A percentile compares a stretch with the other conserved stretches of the same genome.
phyloP scores from a whole-genome alignment of 64 coral and sea anemone genomes.

The Dendronephthya gigantea region DNA sequence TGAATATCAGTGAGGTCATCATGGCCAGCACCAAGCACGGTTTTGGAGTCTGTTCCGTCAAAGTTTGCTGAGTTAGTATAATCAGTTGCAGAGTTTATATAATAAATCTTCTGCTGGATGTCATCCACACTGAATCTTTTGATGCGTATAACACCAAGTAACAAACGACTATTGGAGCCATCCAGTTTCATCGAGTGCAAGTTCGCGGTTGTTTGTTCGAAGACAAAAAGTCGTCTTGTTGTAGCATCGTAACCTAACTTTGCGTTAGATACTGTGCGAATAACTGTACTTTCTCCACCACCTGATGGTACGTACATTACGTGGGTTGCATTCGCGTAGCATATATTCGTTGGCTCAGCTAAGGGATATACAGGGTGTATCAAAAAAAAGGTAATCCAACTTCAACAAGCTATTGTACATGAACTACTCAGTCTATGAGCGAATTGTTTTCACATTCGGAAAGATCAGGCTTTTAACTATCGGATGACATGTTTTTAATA shows the following conservation, averaged over 20 bases:
- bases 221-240: neutral
- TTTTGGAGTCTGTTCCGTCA: neutral
- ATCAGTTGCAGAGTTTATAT: neutral
- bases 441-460: too few species aligned
- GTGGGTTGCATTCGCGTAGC: neutral
- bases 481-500: too few species aligned
- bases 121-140: neutral
- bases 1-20: neutral
- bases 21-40: neutral
- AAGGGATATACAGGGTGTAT: too few species aligned
- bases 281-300: neutral
- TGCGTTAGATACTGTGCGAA: neutral
- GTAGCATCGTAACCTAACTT: neutral
- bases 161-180: neutral
- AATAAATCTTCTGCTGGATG: neutral
- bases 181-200: neutral
- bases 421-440: too few species aligned
- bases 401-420: too few species aligned
- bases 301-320: neutral
- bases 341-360: too few species aligned
- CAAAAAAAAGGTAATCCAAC: too few species aligned
- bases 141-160: neutral
- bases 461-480: too few species aligned
- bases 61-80: neutral
- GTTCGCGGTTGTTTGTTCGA: neutral